A percentile compares a stretch with the other conserved stretches of the same genome.
phyloP scores from a whole-genome alignment of 1,140 invertebrate species.

The Sinella curviseta region DNA sequence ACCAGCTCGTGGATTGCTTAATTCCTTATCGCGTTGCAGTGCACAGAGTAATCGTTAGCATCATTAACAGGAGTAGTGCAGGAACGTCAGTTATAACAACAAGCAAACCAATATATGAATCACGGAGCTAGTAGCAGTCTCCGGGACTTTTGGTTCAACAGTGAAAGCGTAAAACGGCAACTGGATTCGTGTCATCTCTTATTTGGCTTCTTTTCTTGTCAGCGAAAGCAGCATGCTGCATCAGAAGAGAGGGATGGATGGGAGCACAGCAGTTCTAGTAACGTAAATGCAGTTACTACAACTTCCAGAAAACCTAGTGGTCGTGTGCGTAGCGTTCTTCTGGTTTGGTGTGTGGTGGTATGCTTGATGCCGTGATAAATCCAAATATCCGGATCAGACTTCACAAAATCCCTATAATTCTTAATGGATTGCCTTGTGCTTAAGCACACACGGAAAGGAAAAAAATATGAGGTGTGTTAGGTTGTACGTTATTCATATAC shows the following conservation, averaged over 20 bases:
- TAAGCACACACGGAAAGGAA: no score
- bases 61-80: neutral
- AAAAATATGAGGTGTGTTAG: no score
- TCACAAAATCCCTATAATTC: conserved; percentile 1
- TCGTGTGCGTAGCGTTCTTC: no score
- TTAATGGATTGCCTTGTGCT: conserved; percentile 6
- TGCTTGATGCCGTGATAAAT: conserved; percentile 15
- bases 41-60: neutral
- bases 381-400: conserved; percentile 13
- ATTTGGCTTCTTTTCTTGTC: neutral
- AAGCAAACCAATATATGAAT: neutral
- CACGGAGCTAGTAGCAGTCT: no score
- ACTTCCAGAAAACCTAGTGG: neutral
- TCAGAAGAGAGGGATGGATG: no score
- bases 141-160: neutral
- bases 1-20: neutral
- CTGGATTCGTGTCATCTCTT: neutral
- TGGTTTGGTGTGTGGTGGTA: conserved; percentile 2
- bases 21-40: neutral
- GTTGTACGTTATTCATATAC: no score
- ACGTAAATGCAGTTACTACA: no score
- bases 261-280: no score
- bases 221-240: neutral
- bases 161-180: neutral
- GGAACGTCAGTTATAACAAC: neutral